Evolutionary conservation across 2,797 vertebrate genomes (phyloP), one percentile per base, ranked within the genome.

Genomic region (Hippoglossus hippoglossus): DNA sequence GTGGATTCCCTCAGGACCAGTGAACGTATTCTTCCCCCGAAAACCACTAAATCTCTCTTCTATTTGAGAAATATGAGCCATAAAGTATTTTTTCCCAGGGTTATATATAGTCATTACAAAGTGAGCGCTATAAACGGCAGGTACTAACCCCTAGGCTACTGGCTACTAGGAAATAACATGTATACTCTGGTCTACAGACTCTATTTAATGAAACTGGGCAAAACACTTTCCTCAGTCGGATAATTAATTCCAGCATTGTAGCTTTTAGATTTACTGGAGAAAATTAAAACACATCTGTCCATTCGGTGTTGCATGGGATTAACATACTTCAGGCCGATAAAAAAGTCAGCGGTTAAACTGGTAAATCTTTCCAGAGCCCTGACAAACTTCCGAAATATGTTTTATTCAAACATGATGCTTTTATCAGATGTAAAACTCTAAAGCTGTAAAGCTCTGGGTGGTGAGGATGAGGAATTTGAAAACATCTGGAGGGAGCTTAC

Each of bases 161-260:
- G 25, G 49, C 46, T 19, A 51, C 21, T 67, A 54, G 13, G 16
- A 28, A 18, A 53, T 13, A 53, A 6, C 47, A 41, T 57, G 61
- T 67, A 57, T 39, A 36, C 47, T 58, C 55, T 36, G 50, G 51
- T 72, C 59, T 65, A n/a, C n/a, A 51, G 54, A 73, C 62, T 62
- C 25, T 52, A 24, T 65, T 81, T 63, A 69, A 57, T 60, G 28
- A 63, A 73, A 67, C 57, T 25, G 44, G 75, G 19, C 21, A 41
- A 62, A 63, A 62, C 51, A 21, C 3, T 59, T 41, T 21, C 47
- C 60, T 64, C 54, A 24, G 56, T 5, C 47, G 18, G 18, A 47
- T 36, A 11, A 50, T 63, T 52, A 4, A 53, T 69, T 52, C 79
- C 50, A 67, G 41, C 26, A 5, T 3, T 63, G 53, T 19, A 24